Percentiles rank a stretch among this genome's conserved stretches.
These are phyloP conservation scores for Luidia sarsii DNA, from an alignment of 53 echinoderm and acorn worm genomes.

Conservation along the genomic window DNA sequence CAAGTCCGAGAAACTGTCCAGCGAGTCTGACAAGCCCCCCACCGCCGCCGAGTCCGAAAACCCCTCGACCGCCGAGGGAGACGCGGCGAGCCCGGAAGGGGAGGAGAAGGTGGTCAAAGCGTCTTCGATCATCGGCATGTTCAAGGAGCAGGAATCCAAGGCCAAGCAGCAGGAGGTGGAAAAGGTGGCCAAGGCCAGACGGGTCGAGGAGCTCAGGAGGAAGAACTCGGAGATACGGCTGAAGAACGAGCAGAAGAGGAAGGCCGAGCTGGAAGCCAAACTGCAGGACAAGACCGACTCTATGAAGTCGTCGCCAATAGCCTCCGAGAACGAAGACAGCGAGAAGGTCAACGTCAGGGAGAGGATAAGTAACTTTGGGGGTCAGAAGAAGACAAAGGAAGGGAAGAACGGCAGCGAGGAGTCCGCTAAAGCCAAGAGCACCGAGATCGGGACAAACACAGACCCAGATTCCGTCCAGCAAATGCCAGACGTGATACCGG, in stretches of 20 bases:
- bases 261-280: slow-evolving; percentile 26
- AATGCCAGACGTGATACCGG: slow-evolving; percentile 50
- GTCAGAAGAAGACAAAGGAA: background rate
- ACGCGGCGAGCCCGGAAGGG: background rate
- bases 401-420: background rate
- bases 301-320: slow-evolving; percentile 10
- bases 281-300: slow-evolving; percentile 24
- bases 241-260: slow-evolving; percentile 28
- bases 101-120: background rate
- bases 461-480: slow-evolving; percentile 34
- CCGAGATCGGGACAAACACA: slow-evolving; percentile 27
- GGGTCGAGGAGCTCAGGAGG: slow-evolving; percentile 42
- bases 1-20: background rate
- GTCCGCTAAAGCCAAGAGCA: slow-evolving; percentile 3
- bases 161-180: slow-evolving; percentile 36
- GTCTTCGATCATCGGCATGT: slow-evolving; percentile 35
- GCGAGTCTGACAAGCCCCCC: slow-evolving; percentile 1
- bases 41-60: background rate
- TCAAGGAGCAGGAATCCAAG: slow-evolving; percentile 43
- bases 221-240: slow-evolving; percentile 47
- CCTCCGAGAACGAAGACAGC: slow-evolving; percentile 21
- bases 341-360: slow-evolving; percentile 42
- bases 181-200: slow-evolving; percentile 21
- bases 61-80: background rate
- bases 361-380: slow-evolving; percentile 53